Conservation (phyloP, 2,113 vertebrate genomes). For the Rhinoptilus africanus region DNA sequence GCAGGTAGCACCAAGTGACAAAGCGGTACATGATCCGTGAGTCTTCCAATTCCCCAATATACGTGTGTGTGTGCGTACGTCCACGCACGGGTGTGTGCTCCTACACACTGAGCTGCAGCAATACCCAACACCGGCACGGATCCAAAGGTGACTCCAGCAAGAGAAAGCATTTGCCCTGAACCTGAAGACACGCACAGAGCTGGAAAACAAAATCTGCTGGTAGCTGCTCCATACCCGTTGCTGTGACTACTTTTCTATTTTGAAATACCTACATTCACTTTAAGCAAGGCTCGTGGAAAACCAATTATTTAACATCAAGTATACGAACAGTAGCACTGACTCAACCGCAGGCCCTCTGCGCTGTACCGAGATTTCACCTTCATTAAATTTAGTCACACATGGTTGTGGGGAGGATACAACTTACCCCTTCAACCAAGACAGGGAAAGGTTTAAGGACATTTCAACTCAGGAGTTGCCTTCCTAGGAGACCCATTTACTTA, state of each 20-base stretch:
- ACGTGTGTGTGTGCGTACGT: accelerated
- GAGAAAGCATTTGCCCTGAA: neutral
- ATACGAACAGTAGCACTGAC: accelerated
- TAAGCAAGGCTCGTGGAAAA: neutral
- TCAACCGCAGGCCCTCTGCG: neutral
- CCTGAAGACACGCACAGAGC: neutral
- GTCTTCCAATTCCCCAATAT: neutral
- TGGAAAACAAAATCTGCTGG: neutral
- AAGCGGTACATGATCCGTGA: too few species aligned
- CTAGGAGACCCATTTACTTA: neutral
- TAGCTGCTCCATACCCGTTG: neutral
- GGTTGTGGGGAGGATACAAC: neutral
- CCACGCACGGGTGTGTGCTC: accelerated
- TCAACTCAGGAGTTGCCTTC: neutral
- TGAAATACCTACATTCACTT: neutral
- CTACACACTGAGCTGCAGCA: neutral
- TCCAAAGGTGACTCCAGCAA: neutral
- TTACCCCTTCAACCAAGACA: neutral
- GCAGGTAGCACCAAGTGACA: neutral
- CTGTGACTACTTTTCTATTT: neutral
- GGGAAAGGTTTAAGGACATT: neutral
- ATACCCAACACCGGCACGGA: accelerated
- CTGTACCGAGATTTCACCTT: neutral
- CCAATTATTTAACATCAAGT: neutral
- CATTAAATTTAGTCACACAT: neutral